Conservation (phyloP, 2,113 vertebrate species). For the Leuciscus idus region DNA sequence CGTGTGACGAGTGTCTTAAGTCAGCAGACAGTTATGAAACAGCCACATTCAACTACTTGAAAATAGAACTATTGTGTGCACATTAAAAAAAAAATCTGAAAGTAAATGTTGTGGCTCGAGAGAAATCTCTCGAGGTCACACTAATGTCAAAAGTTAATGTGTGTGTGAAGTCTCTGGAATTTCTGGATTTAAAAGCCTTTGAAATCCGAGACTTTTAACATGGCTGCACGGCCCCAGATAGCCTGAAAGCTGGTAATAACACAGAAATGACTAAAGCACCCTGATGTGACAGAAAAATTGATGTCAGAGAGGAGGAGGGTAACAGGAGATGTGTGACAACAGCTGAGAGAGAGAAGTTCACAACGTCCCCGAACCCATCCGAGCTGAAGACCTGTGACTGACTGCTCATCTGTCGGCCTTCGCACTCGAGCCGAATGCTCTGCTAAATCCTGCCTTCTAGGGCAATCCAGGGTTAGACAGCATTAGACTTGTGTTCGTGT, state of each 20-base stretch:
- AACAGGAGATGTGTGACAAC: slow-evolving; percentile 13
- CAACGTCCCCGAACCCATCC: background rate
- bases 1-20: background rate
- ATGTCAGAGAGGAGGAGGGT: slow-evolving; percentile 17
- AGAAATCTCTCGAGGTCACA: background rate
- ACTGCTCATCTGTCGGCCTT: slow-evolving; percentile 30
- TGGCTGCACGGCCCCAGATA: background rate
- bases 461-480: background rate
- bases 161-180: background rate
- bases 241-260: background rate
- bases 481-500: background rate
- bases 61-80: slow-evolving; percentile 3
- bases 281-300: slow-evolving; percentile 34
- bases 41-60: background rate
- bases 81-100: background rate
- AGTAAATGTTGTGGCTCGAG: background rate
- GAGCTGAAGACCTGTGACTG: background rate
- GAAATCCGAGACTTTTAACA: background rate
- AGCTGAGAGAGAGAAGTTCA: slow-evolving; percentile 13
- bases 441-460: background rate
- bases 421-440: background rate
- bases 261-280: slow-evolving; percentile 10
- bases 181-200: background rate
- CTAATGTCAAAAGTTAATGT: background rate
- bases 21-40: background rate